These are phyloP conservation scores for Cavia porcellus DNA, from an alignment of 2,113 vertebrate genomes.

Conservation along the genomic window DNA sequence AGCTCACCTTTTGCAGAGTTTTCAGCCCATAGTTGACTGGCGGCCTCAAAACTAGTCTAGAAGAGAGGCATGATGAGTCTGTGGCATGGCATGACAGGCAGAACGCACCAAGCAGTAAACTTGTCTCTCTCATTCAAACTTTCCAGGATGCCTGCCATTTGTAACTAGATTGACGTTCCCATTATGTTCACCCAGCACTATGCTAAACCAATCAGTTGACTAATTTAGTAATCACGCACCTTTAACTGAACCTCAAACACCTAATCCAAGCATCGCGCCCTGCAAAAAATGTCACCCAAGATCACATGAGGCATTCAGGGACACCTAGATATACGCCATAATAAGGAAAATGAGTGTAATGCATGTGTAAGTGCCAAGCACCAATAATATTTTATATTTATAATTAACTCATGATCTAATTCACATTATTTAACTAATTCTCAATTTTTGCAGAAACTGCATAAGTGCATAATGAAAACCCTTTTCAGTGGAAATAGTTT, in stretches of 20 bases:
- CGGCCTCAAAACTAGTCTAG: background rate
- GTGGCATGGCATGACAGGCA: no score
- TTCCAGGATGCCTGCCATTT: background rate
- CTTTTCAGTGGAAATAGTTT: background rate
- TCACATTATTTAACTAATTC: background rate
- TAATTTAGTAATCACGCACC: background rate
- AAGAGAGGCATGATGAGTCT: background rate
- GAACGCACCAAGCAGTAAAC: no score
- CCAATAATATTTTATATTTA: background rate
- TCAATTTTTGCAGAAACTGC: background rate
- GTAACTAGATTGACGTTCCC: background rate
- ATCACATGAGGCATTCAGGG: background rate
- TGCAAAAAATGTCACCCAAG: background rate
- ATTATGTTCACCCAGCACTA: background rate
- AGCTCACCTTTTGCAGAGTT: background rate
- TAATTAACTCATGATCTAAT: background rate
- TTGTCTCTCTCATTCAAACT: background rate
- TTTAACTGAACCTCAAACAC: background rate
- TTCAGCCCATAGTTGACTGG: background rate
- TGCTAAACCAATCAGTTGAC: background rate
- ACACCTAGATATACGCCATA: background rate
- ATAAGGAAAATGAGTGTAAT: background rate
- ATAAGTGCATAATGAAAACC: background rate
- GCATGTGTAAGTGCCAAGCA: no score
- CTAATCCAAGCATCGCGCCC: background rate